Evolutionary conservation across 1,140 invertebrate species (phyloP).

Genomic region (Pentalonia nigronervosa): DNA sequence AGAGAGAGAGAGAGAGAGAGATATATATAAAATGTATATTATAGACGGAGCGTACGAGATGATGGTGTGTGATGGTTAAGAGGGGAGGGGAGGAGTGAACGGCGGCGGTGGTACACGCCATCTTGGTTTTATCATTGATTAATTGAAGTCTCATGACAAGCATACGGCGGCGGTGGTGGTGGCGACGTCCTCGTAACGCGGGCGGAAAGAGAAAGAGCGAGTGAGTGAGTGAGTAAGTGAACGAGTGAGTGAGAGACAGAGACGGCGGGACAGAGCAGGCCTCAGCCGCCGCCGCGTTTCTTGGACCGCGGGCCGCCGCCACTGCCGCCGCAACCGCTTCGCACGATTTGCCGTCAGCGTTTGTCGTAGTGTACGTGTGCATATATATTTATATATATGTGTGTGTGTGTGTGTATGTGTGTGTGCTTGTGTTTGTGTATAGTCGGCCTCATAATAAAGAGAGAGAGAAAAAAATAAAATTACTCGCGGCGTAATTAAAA

Average conservation of each 20-base stretch:
- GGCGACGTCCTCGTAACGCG: constrained; percentile 37
- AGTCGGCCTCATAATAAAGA: neutral
- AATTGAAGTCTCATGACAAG: constrained; percentile 57
- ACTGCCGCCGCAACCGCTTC: neutral
- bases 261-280: neutral
- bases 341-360: constrained; percentile 29
- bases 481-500: constrained; percentile 35
- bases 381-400: neutral
- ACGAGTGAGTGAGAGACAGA: neutral
- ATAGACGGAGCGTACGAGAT: neutral
- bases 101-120: constrained; percentile 37
- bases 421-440: neutral
- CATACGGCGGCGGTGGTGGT: constrained; percentile 33
- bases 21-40: neutral
- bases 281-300: neutral
- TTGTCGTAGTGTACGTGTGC: neutral
- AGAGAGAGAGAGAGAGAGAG: neutral
- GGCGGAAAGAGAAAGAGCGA: neutral
- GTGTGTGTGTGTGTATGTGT: neutral
- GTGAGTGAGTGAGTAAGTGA: neutral
- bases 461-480: neutral
- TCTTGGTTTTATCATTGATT: constrained; percentile 58
- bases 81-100: neutral
- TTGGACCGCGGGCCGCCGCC: constrained; percentile 32
- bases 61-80: neutral